Conservation (phyloP, 2,888 invertebrate species). For the Epistrophella euchroma region DNA sequence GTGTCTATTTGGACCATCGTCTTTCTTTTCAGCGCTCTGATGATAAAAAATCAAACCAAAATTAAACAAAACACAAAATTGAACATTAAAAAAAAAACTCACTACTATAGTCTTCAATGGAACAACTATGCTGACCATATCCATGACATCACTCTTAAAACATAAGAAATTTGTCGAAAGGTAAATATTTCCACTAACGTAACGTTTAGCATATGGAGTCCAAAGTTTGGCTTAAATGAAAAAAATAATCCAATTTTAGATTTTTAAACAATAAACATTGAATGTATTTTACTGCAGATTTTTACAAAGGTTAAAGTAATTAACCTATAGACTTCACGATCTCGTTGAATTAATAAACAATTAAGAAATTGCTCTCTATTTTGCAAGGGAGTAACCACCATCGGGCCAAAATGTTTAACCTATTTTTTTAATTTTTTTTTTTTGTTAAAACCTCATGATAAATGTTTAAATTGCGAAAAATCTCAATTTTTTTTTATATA, state of each 20-base stretch:
- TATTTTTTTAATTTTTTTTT: too few relatives aligned
- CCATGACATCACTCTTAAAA: slow-evolving; percentile 95
- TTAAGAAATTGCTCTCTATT: too few relatives aligned
- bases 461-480: too few relatives aligned
- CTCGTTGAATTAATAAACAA: too few relatives aligned
- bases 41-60: not conserved
- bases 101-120: slow-evolving; percentile 92
- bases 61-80: not conserved
- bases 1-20: slow-evolving; percentile 82
- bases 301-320: too few relatives aligned
- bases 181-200: slow-evolving; percentile 94
- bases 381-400: too few relatives aligned
- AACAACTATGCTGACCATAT: slow-evolving; percentile 93
- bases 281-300: too few relatives aligned
- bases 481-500: too few relatives aligned
- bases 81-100: slow-evolving; percentile 13
- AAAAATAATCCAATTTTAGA: not conserved
- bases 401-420: too few relatives aligned
- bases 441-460: too few relatives aligned
- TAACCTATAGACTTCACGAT: too few relatives aligned
- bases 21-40: slow-evolving; percentile 83
- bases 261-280: too few relatives aligned
- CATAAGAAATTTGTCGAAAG: slow-evolving; percentile 97
- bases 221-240: slow-evolving; percentile 87
- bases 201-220: slow-evolving; percentile 97